Conservation (phyloP, 2,888 invertebrate species). For the Conops quadrifasciatus region DNA sequence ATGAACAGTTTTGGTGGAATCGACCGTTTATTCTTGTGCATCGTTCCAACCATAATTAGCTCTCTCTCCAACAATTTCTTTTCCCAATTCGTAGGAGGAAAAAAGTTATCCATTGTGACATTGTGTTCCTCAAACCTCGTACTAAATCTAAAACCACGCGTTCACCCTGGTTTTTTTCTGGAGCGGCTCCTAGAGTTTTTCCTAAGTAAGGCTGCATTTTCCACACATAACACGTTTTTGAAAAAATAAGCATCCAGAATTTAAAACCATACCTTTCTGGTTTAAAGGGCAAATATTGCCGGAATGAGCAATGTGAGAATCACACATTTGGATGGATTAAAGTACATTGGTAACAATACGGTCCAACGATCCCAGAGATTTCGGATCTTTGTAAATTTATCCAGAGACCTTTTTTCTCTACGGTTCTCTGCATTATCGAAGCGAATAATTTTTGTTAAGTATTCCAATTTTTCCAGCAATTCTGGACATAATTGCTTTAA, state of each 20-base stretch:
- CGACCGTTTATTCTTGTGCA: neutral
- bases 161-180: neutral
- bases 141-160: neutral
- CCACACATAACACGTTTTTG: conserved; percentile 33
- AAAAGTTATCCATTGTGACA: conserved; percentile 1
- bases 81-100: no score
- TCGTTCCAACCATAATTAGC: neutral
- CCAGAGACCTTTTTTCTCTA: conserved; percentile 7
- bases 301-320: neutral
- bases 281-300: conserved; percentile 12
- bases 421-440: neutral
- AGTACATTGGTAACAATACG: conserved; percentile 24
- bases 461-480: conserved; percentile 10
- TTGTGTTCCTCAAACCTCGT: neutral
- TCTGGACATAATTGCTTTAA: neutral
- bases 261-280: conserved; percentile 34
- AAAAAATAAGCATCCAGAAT: conserved; percentile 35
- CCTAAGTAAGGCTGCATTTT: conserved; percentile 29
- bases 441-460: conserved; percentile 1
- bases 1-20: neutral
- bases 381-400: conserved; percentile 35
- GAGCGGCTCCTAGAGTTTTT: neutral
- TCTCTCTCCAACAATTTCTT: neutral
- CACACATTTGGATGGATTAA: conserved; percentile 24
- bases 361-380: conserved; percentile 28